Evolutionary conservation across 2,888 invertebrate species (phyloP), one percentile per base, ranked within the genome.

Genomic region (Anticlea derivata): DNA sequence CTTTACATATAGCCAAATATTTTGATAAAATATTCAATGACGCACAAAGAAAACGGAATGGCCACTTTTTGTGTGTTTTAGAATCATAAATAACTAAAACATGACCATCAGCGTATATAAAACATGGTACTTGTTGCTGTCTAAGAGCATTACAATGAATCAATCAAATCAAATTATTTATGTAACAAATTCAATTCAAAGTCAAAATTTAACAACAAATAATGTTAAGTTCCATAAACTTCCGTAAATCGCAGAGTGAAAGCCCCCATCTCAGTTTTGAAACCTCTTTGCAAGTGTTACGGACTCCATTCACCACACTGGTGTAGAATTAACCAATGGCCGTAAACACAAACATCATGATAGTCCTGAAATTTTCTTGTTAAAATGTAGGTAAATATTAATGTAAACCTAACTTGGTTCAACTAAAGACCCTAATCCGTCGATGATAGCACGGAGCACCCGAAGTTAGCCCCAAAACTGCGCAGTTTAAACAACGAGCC

Each of bases 401-500:
- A 17, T 17, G 17, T 17, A 45, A 41, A 33, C 37, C 43, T 27
- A 37, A 37, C 17, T 22, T 20, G 11, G 13, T 33, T 24, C 17
- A 10, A 30, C 33, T 33, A 34, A 44, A 24, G 17, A 31, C 52
- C 33, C 43, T 47, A 33, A 33, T 44, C 43, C 30, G 48, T 31
- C 53, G 39, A 53, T 53, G 44, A 53, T 3, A 27, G 27, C 12
- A 7, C 37, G 8, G 26, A 38, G 33, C 44, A 39, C 43, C 52
- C 53, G 20, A 53, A 48, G 34, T 35, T 40, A 48, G 53, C 39
- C 44, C 37, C 40, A 46, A 31, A 40, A 34, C 51, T 38, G 29
- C 33, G 37, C 51, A 54, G 54, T 54, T 50, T 53, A 53, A 51
- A 54, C 48, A 47, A 49, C 39, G 33, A 44, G 52, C 34, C 52